A percentile compares a stretch with the other conserved stretches of the same genome.
Conservation (phyloP, 2,888 invertebrate species). For the Heliconius charithonia region DNA sequence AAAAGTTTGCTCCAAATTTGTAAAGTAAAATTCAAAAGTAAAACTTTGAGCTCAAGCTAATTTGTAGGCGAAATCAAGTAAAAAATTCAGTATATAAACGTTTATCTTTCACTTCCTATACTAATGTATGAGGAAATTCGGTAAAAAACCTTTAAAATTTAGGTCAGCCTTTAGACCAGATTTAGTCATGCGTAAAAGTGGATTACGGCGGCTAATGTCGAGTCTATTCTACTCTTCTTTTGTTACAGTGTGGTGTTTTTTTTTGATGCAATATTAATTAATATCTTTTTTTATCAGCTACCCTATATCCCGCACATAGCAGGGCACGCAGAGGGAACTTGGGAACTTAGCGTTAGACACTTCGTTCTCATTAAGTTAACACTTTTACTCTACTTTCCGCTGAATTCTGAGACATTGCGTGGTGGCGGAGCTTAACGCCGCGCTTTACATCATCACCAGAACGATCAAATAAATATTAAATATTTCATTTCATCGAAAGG, state of each 20-base stretch:
- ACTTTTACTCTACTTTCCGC: too few species aligned
- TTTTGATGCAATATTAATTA: neutral
- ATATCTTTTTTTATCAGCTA: neutral
- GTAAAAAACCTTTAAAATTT: conserved; percentile 19
- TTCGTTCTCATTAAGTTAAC: too few species aligned
- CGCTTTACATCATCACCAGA: too few species aligned
- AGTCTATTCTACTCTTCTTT: conserved; percentile 14
- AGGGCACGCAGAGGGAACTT: too few species aligned
- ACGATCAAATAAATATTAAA: too few species aligned
- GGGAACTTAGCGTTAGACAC: too few species aligned
- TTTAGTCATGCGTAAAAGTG: conserved; percentile 16
- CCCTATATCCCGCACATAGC: too few species aligned
- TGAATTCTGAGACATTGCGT: too few species aligned
- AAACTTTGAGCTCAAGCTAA: neutral
- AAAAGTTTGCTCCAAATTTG: neutral
- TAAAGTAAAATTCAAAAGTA: neutral
- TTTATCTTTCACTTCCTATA: conserved; percentile 7
- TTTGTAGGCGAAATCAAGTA: neutral
- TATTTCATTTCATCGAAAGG: too few species aligned
- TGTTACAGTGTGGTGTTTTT: neutral
- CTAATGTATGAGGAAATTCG: conserved; percentile 18
- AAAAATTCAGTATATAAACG: conserved; percentile 6
- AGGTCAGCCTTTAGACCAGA: conserved; percentile 27
- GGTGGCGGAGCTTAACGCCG: too few species aligned
- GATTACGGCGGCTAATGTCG: conserved; percentile 10